These are phyloP conservation scores for Phrynocephalus vlangalii DNA, from an alignment of 2,797 vertebrate genomes.

Conservation along the genomic window DNA sequence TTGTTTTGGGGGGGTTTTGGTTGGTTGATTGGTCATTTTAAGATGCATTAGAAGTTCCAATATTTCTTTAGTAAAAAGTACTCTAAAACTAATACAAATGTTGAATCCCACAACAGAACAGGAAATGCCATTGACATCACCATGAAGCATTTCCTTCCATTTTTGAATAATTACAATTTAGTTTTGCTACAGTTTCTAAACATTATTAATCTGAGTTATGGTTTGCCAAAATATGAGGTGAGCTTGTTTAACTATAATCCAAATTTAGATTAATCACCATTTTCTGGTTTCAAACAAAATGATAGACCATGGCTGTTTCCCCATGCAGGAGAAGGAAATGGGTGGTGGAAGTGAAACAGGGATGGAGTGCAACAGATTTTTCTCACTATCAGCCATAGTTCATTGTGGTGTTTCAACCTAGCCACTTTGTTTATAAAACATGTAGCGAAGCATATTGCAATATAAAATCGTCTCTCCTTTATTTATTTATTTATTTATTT, in stretches of 20 bases:
- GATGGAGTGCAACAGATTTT: neutral
- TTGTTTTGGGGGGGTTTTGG: neutral
- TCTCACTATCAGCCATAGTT: neutral
- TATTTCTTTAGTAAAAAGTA: neutral
- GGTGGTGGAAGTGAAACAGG: neutral
- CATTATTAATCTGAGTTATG: neutral
- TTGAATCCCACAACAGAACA: neutral
- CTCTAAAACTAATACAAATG: conserved; percentile 14
- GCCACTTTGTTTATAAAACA: neutral
- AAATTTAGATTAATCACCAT: neutral
- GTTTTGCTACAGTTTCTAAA: neutral
- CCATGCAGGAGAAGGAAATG: neutral
- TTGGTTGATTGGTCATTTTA: too few relatives aligned
- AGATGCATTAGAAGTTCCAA: neutral
- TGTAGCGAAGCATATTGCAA: neutral
- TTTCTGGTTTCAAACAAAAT: neutral
- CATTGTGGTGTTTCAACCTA: neutral
- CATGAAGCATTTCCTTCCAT: neutral
- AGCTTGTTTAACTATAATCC: neutral
- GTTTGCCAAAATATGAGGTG: neutral
- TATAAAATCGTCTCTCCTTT: too few relatives aligned
- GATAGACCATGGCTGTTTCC: neutral
- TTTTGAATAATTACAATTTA: neutral
- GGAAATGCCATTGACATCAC: neutral
- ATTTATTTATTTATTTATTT: too few relatives aligned